Evolutionary conservation across 2,797 vertebrate species (phyloP), one percentile per base, ranked within the genome.

Genomic region (Chaenodraco wilsoni): DNA sequence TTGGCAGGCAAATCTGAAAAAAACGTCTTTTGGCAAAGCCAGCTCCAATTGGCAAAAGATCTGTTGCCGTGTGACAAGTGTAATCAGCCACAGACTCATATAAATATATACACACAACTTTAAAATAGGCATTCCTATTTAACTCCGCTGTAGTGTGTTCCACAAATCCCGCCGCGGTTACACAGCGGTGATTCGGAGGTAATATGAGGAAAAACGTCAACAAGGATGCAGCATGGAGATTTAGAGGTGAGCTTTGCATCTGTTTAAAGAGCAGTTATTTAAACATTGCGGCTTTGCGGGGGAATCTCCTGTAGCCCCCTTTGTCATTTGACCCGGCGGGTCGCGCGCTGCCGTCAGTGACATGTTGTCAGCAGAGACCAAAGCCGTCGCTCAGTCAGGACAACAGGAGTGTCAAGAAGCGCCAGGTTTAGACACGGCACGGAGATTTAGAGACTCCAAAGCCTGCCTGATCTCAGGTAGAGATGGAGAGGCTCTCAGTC

Each of bases 211-310:
- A 54, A 57, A 78, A 71, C 62, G 81, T 73, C 83, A 92, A 91
- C 82, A 90, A 73, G 66, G 74, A 50, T 27, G 70, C 78, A 50
- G 70, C 57, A 3, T 15, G 41, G 49, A 79, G 90, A 70, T 85
- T 84, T 84, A 50, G 75, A 72, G 56, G 63, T 70, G 79, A 90
- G 84, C 81, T 89, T 81, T 81, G 81, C 84, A 82, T 84, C 80
- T 83, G 85, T 78, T 90, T 83, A 82, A 82, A 83, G 84, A 17
- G 3, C 74, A 37, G 74, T 82, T 77, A 83, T 88, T 90, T 90
- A 89, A 86, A 83, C 60, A 8, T 5, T 1, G 57, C 0, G 17
- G 87, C 79, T 90, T 81, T 82, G 62, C 50, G 4, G 56, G 62
- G 62, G 44, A 66, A 12, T 48, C 67, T 61, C 71, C 63, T 15